A percentile compares a stretch with the other conserved stretches of the same genome.
phyloP scores from a whole-genome alignment of 2,797 vertebrate species.

The Hapalemur alaotrensis region DNA sequence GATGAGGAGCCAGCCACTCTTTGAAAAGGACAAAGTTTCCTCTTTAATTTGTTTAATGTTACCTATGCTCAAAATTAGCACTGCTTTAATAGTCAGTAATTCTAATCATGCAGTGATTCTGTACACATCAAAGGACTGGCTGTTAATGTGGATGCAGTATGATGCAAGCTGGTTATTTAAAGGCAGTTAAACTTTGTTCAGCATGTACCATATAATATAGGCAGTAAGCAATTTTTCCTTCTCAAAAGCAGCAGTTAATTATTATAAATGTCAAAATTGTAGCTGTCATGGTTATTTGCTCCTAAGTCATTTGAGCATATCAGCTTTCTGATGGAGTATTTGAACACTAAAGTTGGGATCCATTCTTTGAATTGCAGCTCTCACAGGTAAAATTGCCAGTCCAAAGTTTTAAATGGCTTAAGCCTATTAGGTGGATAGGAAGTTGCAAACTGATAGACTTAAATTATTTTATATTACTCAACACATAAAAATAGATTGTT shows the following conservation, averaged over 20 bases:
- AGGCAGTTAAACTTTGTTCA: neutral
- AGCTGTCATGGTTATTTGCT: neutral
- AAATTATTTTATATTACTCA: neutral
- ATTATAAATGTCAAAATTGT: constrained; percentile 16
- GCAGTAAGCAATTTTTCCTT: constrained; percentile 33
- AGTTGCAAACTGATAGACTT: neutral
- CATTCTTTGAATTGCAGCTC: neutral
- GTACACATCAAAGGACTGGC: neutral
- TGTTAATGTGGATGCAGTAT: neutral
- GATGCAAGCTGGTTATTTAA: constrained; percentile 19
- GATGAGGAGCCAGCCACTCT: neutral
- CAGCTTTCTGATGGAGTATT: neutral
- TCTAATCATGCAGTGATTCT: neutral
- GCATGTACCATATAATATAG: neutral
- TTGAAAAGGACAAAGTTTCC: neutral
- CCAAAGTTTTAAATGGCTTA: neutral
- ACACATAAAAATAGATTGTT: neutral
- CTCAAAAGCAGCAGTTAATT: constrained; percentile 53
- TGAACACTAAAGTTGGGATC: neutral
- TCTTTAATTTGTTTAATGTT: constrained; percentile 27
- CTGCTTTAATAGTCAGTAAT: neutral
- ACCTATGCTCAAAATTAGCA: constrained; percentile 17
- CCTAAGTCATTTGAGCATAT: neutral
- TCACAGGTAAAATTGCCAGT: neutral
- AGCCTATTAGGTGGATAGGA: neutral